Evolutionary conservation across 2,888 invertebrate species (phyloP).

Genomic region (Myathropa florea): DNA sequence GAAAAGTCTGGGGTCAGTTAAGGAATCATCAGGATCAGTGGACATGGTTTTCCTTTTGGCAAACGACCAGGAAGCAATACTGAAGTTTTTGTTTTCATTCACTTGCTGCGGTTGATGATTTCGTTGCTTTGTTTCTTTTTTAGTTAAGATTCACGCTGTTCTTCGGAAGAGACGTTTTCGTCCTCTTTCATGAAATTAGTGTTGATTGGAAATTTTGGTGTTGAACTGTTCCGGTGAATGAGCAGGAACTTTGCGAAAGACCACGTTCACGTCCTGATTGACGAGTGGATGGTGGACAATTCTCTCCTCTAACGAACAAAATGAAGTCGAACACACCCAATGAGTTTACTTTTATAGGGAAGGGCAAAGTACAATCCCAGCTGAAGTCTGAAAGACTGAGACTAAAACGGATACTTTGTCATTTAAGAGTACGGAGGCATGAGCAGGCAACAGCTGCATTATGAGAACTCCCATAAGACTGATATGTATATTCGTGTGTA

Average conservation of each 20-base stretch:
- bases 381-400: no score
- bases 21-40: slow-evolving; percentile 36
- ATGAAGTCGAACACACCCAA: no score
- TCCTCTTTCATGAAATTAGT: slow-evolving; percentile 18
- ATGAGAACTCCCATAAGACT: no score
- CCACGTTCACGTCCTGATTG: neutral
- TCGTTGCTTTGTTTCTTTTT: neutral
- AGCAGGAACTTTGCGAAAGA: neutral
- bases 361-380: no score
- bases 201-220: slow-evolving; percentile 14
- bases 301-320: no score
- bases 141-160: neutral
- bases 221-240: neutral
- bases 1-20: slow-evolving; percentile 14
- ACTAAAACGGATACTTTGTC: no score
- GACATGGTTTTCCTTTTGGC: slow-evolving; percentile 37
- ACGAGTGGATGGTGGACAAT: neutral
- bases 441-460: no score
- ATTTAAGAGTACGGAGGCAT: no score
- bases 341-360: no score
- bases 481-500: no score
- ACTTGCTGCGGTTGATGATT: slow-evolving; percentile 10
- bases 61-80: slow-evolving; percentile 2
- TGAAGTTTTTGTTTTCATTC: slow-evolving; percentile 19
- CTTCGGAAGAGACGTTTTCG: neutral